Conservation (phyloP, 2,888 invertebrate genomes). For the Syrphus vitripennis region DNA sequence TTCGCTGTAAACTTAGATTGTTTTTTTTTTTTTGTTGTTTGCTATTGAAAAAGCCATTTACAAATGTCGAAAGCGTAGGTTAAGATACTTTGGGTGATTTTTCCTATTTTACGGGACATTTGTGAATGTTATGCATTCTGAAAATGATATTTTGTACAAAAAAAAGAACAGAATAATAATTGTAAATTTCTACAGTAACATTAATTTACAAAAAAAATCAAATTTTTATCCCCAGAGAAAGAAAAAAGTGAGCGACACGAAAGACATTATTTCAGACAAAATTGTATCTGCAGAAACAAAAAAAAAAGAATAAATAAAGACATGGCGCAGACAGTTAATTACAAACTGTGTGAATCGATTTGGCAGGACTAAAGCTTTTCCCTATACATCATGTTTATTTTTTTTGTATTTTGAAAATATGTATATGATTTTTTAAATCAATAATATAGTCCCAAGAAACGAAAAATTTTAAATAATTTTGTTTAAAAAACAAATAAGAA, state of each 20-base stretch:
- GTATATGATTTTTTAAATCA: slow-evolving; percentile 61
- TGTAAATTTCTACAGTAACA: slow-evolving; percentile 19
- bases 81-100: slow-evolving; percentile 65
- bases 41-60: slow-evolving; percentile 48
- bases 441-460: slow-evolving; percentile 55
- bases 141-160: slow-evolving; percentile 67
- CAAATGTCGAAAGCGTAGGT: slow-evolving; percentile 36
- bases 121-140: slow-evolving; percentile 71
- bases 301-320: slow-evolving; percentile 24
- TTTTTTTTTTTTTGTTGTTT: not conserved
- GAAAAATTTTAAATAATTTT: slow-evolving; percentile 49
- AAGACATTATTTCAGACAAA: slow-evolving; percentile 34
- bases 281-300: slow-evolving; percentile 41
- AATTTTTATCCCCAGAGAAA: slow-evolving; percentile 36
- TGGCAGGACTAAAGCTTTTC: slow-evolving; percentile 68
- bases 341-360: slow-evolving; percentile 37
- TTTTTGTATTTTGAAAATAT: slow-evolving; percentile 32
- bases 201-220: slow-evolving; percentile 2
- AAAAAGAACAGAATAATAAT: slow-evolving; percentile 55
- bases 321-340: slow-evolving; percentile 40
- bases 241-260: slow-evolving; percentile 39
- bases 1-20: slow-evolving; percentile 15
- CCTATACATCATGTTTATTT: slow-evolving; percentile 24
- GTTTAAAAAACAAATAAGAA: slow-evolving; percentile 41
- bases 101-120: slow-evolving; percentile 59